These are phyloP conservation scores for Pangasius djambal DNA, from an alignment of 2,797 vertebrate species.

Conservation along the genomic window DNA sequence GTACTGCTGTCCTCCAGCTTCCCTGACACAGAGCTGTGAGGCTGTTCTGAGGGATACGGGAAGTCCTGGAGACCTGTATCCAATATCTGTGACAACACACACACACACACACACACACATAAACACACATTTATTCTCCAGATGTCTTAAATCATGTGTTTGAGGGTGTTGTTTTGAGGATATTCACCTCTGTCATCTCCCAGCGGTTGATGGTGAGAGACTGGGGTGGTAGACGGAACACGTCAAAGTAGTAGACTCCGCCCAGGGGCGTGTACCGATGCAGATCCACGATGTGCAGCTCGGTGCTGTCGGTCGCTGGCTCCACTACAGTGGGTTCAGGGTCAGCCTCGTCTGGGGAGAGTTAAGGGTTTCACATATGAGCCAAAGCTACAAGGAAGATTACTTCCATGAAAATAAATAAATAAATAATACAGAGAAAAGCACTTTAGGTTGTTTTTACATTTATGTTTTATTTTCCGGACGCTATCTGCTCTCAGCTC, in stretches of 20 bases:
- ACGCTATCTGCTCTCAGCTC: not conserved
- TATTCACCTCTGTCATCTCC: conserved; percentile 83
- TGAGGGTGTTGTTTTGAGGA: not conserved
- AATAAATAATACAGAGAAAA: not conserved
- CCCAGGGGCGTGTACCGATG: conserved; percentile 80
- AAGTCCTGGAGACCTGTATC: conserved; percentile 75
- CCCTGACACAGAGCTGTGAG: conserved; percentile 21
- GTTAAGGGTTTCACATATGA: not conserved
- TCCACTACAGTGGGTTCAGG: not conserved
- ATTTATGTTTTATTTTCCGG: not conserved
- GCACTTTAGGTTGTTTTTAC: not conserved
- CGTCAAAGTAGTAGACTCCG: conserved; percentile 82
- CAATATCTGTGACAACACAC: conserved; percentile 70
- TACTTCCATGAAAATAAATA: not conserved
- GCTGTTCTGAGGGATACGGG: conserved; percentile 68
- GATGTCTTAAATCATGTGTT: not conserved
- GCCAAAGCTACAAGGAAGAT: conserved; percentile 8
- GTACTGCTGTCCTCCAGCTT: conserved; percentile 59
- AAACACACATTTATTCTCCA: not conserved
- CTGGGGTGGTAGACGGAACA: conserved; percentile 83
- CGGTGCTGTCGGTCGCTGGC: not conserved
- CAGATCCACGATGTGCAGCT: conserved; percentile 74
- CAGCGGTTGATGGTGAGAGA: conserved; percentile 72
- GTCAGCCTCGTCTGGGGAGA: conserved; percentile 53
- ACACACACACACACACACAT: not conserved